Evolutionary conservation across 2,797 vertebrate species (phyloP), one percentile per base, ranked within the genome.

Genomic region (Naso thynnoides): DNA sequence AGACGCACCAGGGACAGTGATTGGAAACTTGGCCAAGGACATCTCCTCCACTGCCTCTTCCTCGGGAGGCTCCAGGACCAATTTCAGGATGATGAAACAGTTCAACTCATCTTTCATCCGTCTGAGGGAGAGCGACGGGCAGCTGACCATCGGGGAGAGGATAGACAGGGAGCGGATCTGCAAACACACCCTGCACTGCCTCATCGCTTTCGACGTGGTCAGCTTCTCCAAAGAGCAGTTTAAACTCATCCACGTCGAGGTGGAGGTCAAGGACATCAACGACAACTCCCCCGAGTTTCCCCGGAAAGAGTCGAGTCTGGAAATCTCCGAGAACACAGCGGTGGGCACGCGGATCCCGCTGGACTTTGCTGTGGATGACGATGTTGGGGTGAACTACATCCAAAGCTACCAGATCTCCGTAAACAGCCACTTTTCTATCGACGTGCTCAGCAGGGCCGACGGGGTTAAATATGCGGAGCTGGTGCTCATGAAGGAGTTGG

Each of bases 221-320:
- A 97, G 96, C 84, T 96, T 97, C 89, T 96, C 95, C 27, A 95
- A 95, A 68, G 96, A 97, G 91, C 96, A 96, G 67, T 98, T 97
- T 90, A 96, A 96, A 76, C 95, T 98, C 82, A 93, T 99, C 65
- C 97, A 98, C 85, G 96, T 99, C 78, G 98, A 99, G 92, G 95
- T 99, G 91, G 96, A 98, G 94, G 96, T 99, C 94, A 96, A 95
- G 61, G 97, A 99, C 94, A 95, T 98, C 76, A 98, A 99, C 42
- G 97, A 99, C 93, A 96, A 98, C 56, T 94, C 96, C 23, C 98
- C 96, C 0, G 95, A 91, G 88, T 99, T 98, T 66, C 95, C 96
- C 66, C 93, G 93, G 5, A 91, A 95, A 73, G 96, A 97, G 87
- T 96, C 96, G 65, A 87, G 91, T 0, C 92, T 98, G 86, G 98